These are phyloP conservation scores for Bostrychus sinensis DNA, from an alignment of 2,113 vertebrate genomes.

Conservation along the genomic window DNA sequence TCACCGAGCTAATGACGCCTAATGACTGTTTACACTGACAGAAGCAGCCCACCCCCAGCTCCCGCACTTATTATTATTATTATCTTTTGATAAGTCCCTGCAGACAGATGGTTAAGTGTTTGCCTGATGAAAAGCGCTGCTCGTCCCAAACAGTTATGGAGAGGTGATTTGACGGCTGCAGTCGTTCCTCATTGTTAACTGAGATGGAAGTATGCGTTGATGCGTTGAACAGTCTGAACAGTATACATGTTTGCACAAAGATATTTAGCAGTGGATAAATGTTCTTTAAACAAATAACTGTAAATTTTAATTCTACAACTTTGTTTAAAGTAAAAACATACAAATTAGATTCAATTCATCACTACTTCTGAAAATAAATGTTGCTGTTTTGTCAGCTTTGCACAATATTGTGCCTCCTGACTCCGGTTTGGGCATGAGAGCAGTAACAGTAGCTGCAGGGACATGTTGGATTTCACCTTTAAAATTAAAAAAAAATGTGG, in stretches of 20 bases:
- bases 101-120: slow-evolving; percentile 56
- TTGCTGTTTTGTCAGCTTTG: too few species aligned
- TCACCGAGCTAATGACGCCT: slow-evolving; percentile 68
- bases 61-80: slow-evolving; percentile 68
- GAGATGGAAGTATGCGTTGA: slow-evolving; percentile 25
- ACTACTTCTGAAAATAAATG: too few species aligned
- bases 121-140: slow-evolving; percentile 56
- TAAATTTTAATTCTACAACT: too few species aligned
- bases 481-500: too few species aligned
- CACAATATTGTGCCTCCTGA: too few species aligned
- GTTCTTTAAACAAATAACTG: too few species aligned
- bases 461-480: too few species aligned
- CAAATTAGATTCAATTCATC: too few species aligned
- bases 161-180: slow-evolving; percentile 43
- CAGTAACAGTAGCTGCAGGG: too few species aligned
- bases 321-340: too few species aligned
- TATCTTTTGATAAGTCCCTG: slow-evolving; percentile 59
- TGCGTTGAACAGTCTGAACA: neutral
- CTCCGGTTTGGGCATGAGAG: too few species aligned
- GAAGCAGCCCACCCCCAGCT: slow-evolving; percentile 50
- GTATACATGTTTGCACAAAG: neutral
- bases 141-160: slow-evolving; percentile 41
- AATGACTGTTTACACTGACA: slow-evolving; percentile 75
- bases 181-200: slow-evolving; percentile 36
- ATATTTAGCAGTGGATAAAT: too few species aligned